These are phyloP conservation scores for Falcunculus frontatus DNA, from an alignment of 2,113 vertebrate species.

Conservation along the genomic window DNA sequence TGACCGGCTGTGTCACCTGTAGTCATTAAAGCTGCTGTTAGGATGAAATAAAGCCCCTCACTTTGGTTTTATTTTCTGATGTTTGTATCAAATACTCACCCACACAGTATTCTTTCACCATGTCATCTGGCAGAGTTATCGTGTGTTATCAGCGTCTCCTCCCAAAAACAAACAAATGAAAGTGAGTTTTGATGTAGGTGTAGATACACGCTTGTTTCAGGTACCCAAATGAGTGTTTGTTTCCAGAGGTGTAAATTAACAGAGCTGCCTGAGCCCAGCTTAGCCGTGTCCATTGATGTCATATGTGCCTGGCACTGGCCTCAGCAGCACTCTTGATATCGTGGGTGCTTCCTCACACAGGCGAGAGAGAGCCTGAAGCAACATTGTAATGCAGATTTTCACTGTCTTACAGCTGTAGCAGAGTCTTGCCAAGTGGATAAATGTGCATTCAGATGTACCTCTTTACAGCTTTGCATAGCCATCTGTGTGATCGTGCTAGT, in stretches of 20 bases:
- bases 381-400: not conserved
- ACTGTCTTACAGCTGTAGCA: not conserved
- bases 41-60: not conserved
- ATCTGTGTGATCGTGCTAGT: not conserved
- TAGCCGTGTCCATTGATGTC: not conserved
- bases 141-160: not conserved
- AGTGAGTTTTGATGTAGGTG: not conserved
- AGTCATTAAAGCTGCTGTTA: slow-evolving; percentile 38
- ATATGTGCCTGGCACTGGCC: not conserved
- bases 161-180: not conserved
- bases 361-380: not conserved
- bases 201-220: not conserved
- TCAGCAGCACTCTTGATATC: not conserved
- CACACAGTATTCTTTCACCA: not conserved
- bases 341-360: not conserved
- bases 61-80: slow-evolving; percentile 14
- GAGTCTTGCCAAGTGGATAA: not conserved
- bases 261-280: not conserved
- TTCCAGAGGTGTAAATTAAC: not conserved
- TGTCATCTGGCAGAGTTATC: not conserved
- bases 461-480: not conserved
- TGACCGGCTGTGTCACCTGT: slow-evolving; percentile 53
- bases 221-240: not conserved
- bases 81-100: not conserved
- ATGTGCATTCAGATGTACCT: not conserved